Evolutionary conservation across 2,113 vertebrate species (phyloP).

Genomic region (Gallinago jamesoni): DNA sequence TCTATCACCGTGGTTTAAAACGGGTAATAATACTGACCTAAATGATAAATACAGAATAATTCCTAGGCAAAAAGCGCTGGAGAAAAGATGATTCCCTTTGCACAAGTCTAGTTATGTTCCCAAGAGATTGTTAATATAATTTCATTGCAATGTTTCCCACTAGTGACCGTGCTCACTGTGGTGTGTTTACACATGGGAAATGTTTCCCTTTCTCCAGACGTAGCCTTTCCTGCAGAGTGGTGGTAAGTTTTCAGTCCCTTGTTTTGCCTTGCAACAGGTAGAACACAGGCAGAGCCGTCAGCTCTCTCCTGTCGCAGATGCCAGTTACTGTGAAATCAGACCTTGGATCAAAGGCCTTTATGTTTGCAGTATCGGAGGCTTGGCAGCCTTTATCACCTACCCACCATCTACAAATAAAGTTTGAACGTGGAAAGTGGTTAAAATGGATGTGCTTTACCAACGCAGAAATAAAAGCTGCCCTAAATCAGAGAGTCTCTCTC

Average conservation of each 20-base stretch:
- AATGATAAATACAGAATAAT: neutral
- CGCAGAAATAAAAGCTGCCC: conserved; percentile 13
- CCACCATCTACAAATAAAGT: neutral
- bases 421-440: neutral
- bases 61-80: neutral
- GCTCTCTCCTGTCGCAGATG: neutral
- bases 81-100: neutral
- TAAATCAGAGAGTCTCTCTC: neutral
- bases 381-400: neutral
- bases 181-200: neutral
- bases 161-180: fast-evolving
- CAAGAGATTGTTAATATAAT: neutral
- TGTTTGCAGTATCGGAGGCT: conserved; percentile 1
- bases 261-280: neutral
- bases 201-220: neutral
- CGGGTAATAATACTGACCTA: no score
- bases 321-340: neutral
- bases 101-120: neutral
- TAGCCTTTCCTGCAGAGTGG: neutral
- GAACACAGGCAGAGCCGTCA: neutral
- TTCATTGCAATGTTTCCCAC: neutral
- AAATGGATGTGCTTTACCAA: conserved; percentile 14
- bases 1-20: neutral
- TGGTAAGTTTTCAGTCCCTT: neutral
- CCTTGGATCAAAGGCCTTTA: conserved; percentile 16